A percentile compares a stretch with the other conserved stretches of the same genome.
Conservation (phyloP, 2,888 invertebrate genomes). For the Argyresthia goedartella region DNA sequence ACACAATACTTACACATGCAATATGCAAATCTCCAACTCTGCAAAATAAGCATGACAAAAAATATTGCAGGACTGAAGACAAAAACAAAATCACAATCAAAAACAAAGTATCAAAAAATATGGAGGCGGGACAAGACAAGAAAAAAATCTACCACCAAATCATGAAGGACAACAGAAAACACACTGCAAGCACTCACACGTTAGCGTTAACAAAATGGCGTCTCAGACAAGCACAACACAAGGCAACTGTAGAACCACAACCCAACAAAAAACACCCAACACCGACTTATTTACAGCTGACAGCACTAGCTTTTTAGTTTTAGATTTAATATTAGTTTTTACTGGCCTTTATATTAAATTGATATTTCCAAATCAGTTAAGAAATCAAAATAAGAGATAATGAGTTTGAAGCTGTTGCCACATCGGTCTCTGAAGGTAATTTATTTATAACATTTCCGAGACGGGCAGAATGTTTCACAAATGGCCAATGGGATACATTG, state of each 20-base stretch:
- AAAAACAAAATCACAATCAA: slow-evolving; percentile 4
- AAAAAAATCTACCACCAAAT: slow-evolving; percentile 28
- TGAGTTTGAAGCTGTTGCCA: too few relatives aligned
- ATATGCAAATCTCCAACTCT: neutral
- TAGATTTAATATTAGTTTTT: too few relatives aligned
- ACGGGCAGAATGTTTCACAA: too few relatives aligned
- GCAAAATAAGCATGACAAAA: neutral
- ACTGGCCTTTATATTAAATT: too few relatives aligned
- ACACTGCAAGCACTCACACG: slow-evolving; percentile 56
- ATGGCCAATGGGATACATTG: too few relatives aligned
- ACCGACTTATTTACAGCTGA: slow-evolving; percentile 9
- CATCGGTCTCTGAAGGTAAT: too few relatives aligned
- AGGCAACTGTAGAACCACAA: too few relatives aligned
- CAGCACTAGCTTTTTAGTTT: too few relatives aligned
- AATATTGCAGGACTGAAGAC: slow-evolving; percentile 5
- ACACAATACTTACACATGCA: neutral
- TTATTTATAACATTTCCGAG: too few relatives aligned
- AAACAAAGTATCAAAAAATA: slow-evolving; percentile 4
- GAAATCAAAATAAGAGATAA: too few relatives aligned
- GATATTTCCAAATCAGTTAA: too few relatives aligned
- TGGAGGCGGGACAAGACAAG: slow-evolving; percentile 11
- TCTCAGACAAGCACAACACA: slow-evolving; percentile 19
- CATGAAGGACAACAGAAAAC: slow-evolving; percentile 23
- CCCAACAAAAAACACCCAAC: slow-evolving; percentile 24
- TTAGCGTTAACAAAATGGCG: slow-evolving; percentile 34